Evolutionary conservation across 2,113 vertebrate genomes (phyloP).

Genomic region (Lepidothrix coronata): DNA sequence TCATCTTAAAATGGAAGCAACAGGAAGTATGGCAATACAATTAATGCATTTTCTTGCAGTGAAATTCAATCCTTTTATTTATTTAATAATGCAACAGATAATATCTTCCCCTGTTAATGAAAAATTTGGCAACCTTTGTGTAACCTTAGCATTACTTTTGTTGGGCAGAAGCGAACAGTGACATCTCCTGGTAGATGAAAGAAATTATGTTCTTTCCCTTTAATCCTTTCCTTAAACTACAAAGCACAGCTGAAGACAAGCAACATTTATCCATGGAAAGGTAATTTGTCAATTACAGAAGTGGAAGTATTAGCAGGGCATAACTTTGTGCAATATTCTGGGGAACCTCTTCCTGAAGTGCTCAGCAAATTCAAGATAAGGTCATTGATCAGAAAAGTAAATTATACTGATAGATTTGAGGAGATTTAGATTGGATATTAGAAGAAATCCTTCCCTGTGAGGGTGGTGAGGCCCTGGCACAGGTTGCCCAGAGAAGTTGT

Average conservation of each 20-base stretch:
- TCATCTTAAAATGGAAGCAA: constrained; percentile 43
- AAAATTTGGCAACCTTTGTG: constrained; percentile 5
- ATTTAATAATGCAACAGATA: background rate
- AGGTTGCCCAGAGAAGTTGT: background rate
- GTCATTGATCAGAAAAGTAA: background rate
- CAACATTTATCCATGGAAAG: background rate
- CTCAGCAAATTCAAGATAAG: background rate
- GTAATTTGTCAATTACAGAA: background rate
- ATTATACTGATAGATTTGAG: background rate
- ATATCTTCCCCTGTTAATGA: background rate
- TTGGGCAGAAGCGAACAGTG: constrained; percentile 56
- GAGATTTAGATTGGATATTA: background rate
- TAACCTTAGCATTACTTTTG: constrained; percentile 24
- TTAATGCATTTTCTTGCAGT: constrained; percentile 51
- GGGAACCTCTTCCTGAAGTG: background rate
- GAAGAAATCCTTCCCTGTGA: background rate
- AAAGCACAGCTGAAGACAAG: background rate
- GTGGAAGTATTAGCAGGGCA: background rate
- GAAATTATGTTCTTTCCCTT: background rate
- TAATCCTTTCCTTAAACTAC: background rate
- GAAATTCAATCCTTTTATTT: background rate
- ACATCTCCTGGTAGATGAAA: constrained; percentile 62
- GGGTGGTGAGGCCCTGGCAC: background rate
- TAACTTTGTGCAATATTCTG: background rate
- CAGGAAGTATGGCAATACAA: background rate